Evolutionary conservation across 2,113 vertebrate species (phyloP).

Genomic region (Candoia aspera): DNA sequence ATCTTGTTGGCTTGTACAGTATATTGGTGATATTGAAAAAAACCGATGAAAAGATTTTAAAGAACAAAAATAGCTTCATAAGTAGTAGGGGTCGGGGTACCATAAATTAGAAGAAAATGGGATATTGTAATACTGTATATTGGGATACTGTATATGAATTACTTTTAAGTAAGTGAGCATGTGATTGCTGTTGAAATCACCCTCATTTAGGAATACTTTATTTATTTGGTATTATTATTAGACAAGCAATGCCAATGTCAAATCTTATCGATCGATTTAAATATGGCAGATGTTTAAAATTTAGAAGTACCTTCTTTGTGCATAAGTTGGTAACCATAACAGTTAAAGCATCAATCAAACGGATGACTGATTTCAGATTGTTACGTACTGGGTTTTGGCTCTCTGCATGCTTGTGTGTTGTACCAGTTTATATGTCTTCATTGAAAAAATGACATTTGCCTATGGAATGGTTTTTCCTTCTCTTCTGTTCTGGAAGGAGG

Average conservation of each 20-base stretch:
- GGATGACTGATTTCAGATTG: background rate
- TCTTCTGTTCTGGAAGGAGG: background rate
- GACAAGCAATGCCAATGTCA: background rate
- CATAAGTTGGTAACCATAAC: background rate
- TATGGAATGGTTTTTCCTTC: background rate
- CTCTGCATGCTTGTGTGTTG: background rate
- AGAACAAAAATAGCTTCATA: background rate
- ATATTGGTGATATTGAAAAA: background rate
- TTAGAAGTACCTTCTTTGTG: background rate
- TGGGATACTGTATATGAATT: background rate
- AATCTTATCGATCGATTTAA: background rate
- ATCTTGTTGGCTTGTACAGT: background rate
- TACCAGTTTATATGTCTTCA: background rate
- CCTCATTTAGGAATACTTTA: background rate
- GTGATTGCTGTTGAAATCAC: background rate
- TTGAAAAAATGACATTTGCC: background rate
- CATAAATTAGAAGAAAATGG: background rate
- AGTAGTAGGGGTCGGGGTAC: background rate
- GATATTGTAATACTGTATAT: background rate
- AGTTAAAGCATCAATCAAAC: background rate
- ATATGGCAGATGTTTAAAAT: background rate
- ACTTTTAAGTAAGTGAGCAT: background rate
- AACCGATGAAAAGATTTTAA: background rate
- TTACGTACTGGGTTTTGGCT: background rate
- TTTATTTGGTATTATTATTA: background rate